These are phyloP conservation scores for Eupithecia abbreviata DNA, from an alignment of 2,888 invertebrate genomes.

Conservation along the genomic window DNA sequence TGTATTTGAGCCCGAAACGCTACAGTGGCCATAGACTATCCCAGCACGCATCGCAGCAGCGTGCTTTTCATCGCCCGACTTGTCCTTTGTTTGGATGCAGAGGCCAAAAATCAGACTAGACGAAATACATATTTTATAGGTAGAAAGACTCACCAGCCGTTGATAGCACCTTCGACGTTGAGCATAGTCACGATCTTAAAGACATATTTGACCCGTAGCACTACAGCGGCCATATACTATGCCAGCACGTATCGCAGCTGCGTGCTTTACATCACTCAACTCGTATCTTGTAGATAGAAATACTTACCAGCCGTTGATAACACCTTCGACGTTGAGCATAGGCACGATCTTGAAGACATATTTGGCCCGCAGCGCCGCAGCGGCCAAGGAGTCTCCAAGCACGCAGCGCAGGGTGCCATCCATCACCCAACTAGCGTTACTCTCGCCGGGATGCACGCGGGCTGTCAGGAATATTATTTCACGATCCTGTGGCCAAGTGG, in stretches of 20 bases:
- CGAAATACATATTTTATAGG: neutral
- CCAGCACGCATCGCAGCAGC: neutral
- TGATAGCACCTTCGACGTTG: slow-evolving; percentile 94
- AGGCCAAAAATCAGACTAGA: neutral
- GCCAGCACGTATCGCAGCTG: neutral
- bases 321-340: slow-evolving; percentile 95
- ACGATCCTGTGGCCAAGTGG: slow-evolving; percentile 78
- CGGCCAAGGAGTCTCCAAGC: slow-evolving; percentile 82
- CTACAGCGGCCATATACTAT: slow-evolving; percentile 34
- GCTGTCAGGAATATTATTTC: slow-evolving; percentile 89
- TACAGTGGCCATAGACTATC: neutral
- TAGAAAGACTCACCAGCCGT: slow-evolving; percentile 87
- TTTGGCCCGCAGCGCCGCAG: slow-evolving; percentile 85
- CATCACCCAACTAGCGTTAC: slow-evolving; percentile 95
- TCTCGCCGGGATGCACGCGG: slow-evolving; percentile 94
- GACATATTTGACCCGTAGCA: slow-evolving; percentile 87
- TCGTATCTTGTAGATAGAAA: neutral
- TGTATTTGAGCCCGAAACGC: too few species aligned
- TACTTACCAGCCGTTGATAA: slow-evolving; percentile 92
- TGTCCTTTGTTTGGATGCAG: neutral
- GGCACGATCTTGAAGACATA: slow-evolving; percentile 94
- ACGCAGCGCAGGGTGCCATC: slow-evolving; percentile 89
- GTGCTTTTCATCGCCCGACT: neutral
- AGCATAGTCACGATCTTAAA: slow-evolving; percentile 96
- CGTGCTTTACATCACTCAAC: neutral